Base-by-base conservation (phyloP, 1,140 invertebrate species). In the Dendrolimus punctatus region DNA sequence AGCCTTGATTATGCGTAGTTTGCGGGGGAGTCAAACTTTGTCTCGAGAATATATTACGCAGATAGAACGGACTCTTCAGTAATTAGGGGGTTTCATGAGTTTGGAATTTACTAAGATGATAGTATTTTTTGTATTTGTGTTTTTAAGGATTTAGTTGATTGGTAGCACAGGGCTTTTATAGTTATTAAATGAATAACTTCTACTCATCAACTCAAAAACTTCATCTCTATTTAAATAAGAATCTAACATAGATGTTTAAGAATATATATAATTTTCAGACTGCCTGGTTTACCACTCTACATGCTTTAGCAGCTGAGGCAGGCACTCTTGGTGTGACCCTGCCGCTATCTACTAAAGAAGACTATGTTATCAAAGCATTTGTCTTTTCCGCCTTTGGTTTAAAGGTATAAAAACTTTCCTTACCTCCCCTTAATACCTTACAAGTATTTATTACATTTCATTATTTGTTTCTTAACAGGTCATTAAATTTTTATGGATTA, bases 261-360 rank as follows among this genome's bases (percentile, higher is more conserved):
- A 7, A 39, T 49, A 38, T 53, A 42, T 51, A 8, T 39, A 10
- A 39, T 53, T 65, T 64, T 1, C 51, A 85, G 81, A 71, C 75
- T 4, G 59, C 66, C 0, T 69, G 67, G 58, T 50, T 81, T 6
- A 66, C 81, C 5, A 68, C 72, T 1, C 55, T 83, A 0, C 77
- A 85, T 42, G 75, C 78, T 4, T 50, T 83, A 5, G 72, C 71
- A 0, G 75, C 75, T 2, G 80, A 85, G 44, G 71, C 76, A 4
- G 75, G 79, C 0, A 71, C 75, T 0, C 64, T 79, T 3, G 72
- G 75, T 4, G 48, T 81, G 38, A 71, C 75, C 8, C 49, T 85
- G 36, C 76, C 80, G 4, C 44, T 80, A 9, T 74, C 81, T 0
- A 40, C 51, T 0, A 23, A 46, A 4, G 81, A 85, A 57, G 76